Conservation (phyloP, 2,113 vertebrate genomes). For the Phainopepla nitens region DNA sequence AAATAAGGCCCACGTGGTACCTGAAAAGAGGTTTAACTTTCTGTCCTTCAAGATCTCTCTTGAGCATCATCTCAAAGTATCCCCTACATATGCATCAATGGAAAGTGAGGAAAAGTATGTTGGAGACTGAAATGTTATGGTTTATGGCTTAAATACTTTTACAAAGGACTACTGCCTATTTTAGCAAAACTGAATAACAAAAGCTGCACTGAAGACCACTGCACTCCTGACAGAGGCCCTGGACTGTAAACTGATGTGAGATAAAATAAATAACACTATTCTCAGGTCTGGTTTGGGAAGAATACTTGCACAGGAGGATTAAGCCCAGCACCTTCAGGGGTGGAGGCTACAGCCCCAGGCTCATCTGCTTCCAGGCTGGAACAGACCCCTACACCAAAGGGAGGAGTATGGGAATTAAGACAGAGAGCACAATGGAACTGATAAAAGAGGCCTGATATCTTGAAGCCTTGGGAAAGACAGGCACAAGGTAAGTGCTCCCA, state of each 20-base stretch:
- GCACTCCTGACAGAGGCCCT: not conserved
- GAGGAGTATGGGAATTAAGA: too few relatives aligned
- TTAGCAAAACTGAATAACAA: not conserved
- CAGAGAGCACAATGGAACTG: too few relatives aligned
- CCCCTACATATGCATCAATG: accelerated
- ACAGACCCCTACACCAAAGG: not conserved
- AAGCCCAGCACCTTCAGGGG: not conserved
- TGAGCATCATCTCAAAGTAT: not conserved
- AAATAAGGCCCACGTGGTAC: not conserved
- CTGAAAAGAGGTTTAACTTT: not conserved
- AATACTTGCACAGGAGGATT: not conserved
- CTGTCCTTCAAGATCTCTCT: not conserved
- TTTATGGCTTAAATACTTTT: not conserved
- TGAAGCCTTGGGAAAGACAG: too few relatives aligned
- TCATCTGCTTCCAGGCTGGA: not conserved
- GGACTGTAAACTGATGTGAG: not conserved
- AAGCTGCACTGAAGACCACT: accelerated
- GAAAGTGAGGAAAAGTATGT: not conserved
- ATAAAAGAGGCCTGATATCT: too few relatives aligned
- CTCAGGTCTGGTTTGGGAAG: not conserved
- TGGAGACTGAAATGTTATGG: not conserved
- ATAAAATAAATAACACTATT: not conserved
- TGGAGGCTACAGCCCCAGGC: not conserved
- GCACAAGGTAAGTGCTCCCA: too few relatives aligned
- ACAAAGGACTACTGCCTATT: not conserved